Percentiles rank a stretch among this genome's conserved stretches.
Conservation (phyloP, 2,113 vertebrate genomes). For the Gymnarchus niloticus region DNA sequence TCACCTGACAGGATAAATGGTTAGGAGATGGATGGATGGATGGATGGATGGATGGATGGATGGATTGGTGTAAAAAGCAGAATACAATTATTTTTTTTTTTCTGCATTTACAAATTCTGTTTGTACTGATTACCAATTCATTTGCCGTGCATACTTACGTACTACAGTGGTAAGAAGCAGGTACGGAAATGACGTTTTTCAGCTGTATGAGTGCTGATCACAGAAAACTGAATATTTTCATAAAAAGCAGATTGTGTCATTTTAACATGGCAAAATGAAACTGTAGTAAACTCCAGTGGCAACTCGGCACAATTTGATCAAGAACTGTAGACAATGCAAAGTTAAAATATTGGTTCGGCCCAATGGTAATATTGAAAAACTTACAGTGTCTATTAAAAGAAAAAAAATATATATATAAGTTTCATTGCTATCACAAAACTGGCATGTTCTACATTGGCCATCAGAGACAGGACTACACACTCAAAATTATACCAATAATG, state of each 20-base stretch:
- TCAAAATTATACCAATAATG: slow-evolving; percentile 3
- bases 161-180: not conserved
- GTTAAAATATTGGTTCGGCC: not conserved
- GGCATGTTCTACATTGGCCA: not conserved
- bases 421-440: not conserved
- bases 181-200: not conserved
- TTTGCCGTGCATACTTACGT: not conserved
- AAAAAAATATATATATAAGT: not conserved
- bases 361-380: not conserved
- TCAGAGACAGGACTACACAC: not conserved
- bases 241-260: no score
- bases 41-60: no score
- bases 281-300: not conserved
- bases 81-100: no score
- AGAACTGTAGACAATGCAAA: not conserved
- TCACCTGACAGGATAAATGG: no score
- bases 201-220: no score
- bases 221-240: no score
- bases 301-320: no score
- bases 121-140: not conserved
- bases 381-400: not conserved
- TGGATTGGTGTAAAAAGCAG: not conserved
- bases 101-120: not conserved
- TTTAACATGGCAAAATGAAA: not conserved
- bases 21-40: no score